Evolutionary conservation across 2,113 vertebrate species (phyloP).

Genomic region (Ammospiza caudacuta): DNA sequence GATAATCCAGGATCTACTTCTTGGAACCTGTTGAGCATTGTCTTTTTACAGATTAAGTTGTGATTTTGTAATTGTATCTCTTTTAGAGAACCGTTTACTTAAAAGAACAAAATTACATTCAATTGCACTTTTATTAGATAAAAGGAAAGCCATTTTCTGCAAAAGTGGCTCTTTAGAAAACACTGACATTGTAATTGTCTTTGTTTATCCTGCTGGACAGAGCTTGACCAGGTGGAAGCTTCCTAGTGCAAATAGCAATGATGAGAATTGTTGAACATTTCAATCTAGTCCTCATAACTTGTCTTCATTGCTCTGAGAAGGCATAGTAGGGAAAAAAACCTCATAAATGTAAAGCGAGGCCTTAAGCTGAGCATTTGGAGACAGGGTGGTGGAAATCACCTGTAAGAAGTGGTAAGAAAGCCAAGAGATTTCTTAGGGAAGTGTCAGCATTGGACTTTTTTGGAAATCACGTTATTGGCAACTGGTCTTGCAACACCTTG

Average conservation of each 20-base stretch:
- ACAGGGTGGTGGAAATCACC: background rate
- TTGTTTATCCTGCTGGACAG: background rate
- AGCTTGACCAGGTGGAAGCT: background rate
- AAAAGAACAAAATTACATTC: slow-evolving; percentile 36
- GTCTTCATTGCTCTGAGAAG: background rate
- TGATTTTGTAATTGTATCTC: slow-evolving; percentile 30
- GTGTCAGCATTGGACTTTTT: background rate
- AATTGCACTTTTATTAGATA: slow-evolving; percentile 26
- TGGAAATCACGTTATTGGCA: background rate
- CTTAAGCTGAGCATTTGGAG: background rate
- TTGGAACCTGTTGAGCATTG: background rate
- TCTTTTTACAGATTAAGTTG: background rate
- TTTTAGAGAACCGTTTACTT: slow-evolving; percentile 29
- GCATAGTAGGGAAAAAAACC: background rate
- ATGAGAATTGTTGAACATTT: background rate
- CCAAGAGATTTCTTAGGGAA: background rate
- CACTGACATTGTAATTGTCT: background rate
- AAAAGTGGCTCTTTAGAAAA: slow-evolving; percentile 13
- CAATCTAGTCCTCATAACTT: background rate
- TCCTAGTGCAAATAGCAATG: background rate
- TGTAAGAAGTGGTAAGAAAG: background rate
- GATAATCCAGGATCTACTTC: background rate
- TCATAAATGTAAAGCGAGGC: background rate
- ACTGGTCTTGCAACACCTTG: background rate
- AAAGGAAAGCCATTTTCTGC: slow-evolving; percentile 31